Evolutionary conservation across 92 coral and sea anemone species (phyloP).

Genomic region (Metridium senile): DNA sequence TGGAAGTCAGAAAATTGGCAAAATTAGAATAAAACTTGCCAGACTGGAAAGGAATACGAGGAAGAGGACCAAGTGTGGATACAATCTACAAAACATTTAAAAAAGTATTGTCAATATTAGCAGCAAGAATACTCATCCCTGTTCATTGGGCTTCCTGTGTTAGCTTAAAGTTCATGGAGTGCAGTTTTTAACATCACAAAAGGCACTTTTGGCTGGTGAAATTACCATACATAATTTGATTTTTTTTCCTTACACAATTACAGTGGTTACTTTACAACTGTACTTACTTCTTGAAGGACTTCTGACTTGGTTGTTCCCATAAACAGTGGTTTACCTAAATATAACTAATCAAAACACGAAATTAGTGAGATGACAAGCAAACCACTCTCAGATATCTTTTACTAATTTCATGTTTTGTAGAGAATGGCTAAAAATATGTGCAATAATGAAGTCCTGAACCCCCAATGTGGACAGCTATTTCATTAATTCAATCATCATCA

Average conservation of each 20-base stretch:
- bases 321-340: slow-evolving; percentile 82
- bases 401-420: too few species aligned
- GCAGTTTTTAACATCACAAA: too few species aligned
- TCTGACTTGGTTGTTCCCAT: slow-evolving; percentile 62
- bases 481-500: too few species aligned
- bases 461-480: background rate
- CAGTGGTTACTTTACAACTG: too few species aligned
- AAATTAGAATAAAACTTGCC: slow-evolving; percentile 80
- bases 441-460: background rate
- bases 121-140: background rate
- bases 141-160: too few species aligned
- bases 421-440: background rate
- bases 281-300: slow-evolving; percentile 72
- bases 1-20: slow-evolving; percentile 57
- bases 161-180: too few species aligned
- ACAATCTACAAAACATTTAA: slow-evolving; percentile 53
- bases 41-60: slow-evolving; percentile 76
- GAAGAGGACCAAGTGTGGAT: slow-evolving; percentile 79
- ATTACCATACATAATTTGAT: too few species aligned
- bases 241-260: too few species aligned
- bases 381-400: too few species aligned
- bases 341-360: slow-evolving; percentile 47
- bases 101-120: too few species aligned
- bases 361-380: background rate
- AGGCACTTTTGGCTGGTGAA: too few species aligned